Conservation (phyloP, 2,888 invertebrate species). For the Bruchidius siliquastri region DNA sequence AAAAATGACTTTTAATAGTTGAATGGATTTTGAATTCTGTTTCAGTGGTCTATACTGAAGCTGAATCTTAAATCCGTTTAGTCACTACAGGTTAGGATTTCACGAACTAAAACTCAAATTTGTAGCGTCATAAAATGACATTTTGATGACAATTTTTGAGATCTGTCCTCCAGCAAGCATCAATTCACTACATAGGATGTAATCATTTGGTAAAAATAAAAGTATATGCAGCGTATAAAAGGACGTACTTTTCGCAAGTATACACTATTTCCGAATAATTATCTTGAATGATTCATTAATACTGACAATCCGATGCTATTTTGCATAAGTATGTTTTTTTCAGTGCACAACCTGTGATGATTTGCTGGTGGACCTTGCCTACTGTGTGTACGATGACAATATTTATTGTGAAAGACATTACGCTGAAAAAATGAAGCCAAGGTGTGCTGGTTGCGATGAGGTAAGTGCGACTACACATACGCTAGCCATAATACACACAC, state of each 20-base stretch:
- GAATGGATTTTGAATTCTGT: too few species aligned
- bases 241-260: neutral
- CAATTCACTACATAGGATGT: too few species aligned
- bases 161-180: too few species aligned
- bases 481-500: neutral
- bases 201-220: neutral
- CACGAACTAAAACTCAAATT: too few species aligned
- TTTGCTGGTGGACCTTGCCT: conserved; percentile 91
- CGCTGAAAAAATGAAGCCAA: conserved; percentile 90
- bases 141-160: too few species aligned
- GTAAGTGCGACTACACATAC: conserved; percentile 55
- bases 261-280: neutral
- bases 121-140: too few species aligned
- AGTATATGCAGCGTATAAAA: neutral
- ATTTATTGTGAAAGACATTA: conserved; percentile 94
- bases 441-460: conserved; percentile 97
- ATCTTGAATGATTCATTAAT: neutral
- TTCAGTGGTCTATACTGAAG: too few species aligned
- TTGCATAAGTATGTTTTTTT: conserved; percentile 9
- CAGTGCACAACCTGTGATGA: conserved; percentile 83
- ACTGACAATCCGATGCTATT: neutral
- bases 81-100: too few species aligned
- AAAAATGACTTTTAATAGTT: too few species aligned
- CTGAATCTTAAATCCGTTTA: too few species aligned
- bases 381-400: conserved; percentile 85